Conservation (phyloP, 2,797 vertebrate species). For the Leucoraja ocellata region DNA sequence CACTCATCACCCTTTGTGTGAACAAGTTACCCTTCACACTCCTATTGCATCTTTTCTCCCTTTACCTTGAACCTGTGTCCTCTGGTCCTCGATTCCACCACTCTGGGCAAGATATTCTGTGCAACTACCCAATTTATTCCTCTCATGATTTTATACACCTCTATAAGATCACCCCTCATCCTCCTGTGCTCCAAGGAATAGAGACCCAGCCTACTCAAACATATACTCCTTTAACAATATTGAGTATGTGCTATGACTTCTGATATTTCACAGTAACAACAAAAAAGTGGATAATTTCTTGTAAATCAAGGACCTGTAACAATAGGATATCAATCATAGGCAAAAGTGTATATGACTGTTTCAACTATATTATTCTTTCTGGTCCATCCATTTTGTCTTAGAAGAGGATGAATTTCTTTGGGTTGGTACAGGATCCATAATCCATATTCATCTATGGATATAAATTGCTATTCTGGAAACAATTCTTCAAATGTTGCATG, state of each 20-base stretch:
- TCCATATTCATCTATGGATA: background rate
- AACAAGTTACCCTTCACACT: no score
- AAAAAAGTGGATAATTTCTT: background rate
- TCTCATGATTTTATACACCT: no score
- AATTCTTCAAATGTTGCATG: background rate
- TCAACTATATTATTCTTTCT: background rate
- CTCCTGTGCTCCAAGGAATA: no score
- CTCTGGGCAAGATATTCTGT: no score
- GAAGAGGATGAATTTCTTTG: background rate
- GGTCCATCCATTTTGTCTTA: background rate
- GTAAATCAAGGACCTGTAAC: background rate
- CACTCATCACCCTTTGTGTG: no score
- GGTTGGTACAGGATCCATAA: background rate
- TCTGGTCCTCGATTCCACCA: no score
- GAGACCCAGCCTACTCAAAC: background rate
- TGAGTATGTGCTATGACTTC: background rate
- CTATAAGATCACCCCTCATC: no score
- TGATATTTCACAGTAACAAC: background rate
- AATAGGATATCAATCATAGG: background rate
- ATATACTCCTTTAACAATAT: background rate
- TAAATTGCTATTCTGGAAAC: background rate
- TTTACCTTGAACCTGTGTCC: no score
- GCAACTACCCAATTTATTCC: no score
- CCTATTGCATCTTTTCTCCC: no score
- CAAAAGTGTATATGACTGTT: background rate